Evolutionary conservation across 2,888 invertebrate genomes (phyloP).

Genomic region (Drosophila macrospina): DNA sequence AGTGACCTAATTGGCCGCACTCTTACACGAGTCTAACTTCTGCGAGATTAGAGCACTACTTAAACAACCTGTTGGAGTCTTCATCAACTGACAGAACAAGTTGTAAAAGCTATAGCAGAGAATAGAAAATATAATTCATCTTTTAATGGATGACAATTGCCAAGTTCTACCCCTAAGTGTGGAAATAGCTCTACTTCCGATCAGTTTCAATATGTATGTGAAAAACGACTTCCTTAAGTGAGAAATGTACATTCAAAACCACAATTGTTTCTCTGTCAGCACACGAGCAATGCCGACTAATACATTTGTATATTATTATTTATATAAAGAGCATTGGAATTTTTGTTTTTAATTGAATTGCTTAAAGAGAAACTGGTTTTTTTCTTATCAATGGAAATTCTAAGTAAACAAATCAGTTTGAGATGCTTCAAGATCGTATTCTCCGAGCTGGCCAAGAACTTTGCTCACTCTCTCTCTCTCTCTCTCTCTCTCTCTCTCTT

Average conservation of each 20-base stretch:
- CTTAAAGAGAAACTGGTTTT: constrained; percentile 32
- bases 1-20: constrained; percentile 30
- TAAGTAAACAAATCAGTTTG: constrained; percentile 29
- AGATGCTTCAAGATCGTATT: constrained; percentile 36
- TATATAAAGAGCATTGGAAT: constrained; percentile 1
- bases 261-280: too few species aligned
- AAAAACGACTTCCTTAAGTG: too few species aligned
- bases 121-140: too few species aligned
- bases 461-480: constrained; percentile 2
- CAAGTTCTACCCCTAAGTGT: too few species aligned
- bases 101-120: not conserved
- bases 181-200: too few species aligned
- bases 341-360: constrained; percentile 7
- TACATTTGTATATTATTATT: not conserved
- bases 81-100: not conserved
- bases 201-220: too few species aligned
- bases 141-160: too few species aligned
- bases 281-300: not conserved
- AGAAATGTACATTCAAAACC: not conserved
- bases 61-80: not conserved
- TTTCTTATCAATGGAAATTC: constrained; percentile 36
- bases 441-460: constrained; percentile 8
- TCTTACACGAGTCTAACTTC: not conserved
- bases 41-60: not conserved
- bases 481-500: not conserved